Evolutionary conservation across 1,140 invertebrate species (phyloP).

Genomic region (Cecropterus lyciades): DNA sequence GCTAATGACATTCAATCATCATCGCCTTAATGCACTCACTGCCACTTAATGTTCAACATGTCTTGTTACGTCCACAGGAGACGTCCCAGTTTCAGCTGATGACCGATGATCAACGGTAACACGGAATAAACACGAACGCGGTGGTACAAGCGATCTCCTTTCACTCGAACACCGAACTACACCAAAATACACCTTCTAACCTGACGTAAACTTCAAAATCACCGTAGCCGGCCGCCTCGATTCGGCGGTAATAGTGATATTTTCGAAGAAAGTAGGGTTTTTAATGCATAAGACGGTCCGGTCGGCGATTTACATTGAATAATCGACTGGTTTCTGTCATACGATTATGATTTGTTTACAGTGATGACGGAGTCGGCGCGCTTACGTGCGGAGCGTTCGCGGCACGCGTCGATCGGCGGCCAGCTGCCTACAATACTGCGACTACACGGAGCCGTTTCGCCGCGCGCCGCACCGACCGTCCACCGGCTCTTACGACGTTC

Average conservation of each 20-base stretch:
- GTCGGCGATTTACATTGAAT: slow-evolving; percentile 51
- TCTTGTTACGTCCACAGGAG: slow-evolving; percentile 26
- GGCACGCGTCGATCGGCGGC: slow-evolving; percentile 41
- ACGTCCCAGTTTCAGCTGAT: slow-evolving; percentile 33
- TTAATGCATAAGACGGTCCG: slow-evolving; percentile 11
- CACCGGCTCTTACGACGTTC: slow-evolving; percentile 42
- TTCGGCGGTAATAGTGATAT: slow-evolving; percentile 36
- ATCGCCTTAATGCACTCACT: slow-evolving; percentile 13
- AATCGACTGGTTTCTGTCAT: slow-evolving; percentile 59
- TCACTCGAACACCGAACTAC: slow-evolving; percentile 66
- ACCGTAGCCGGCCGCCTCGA: slow-evolving; percentile 62
- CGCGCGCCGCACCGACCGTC: slow-evolving; percentile 35
- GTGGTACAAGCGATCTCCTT: slow-evolving; percentile 59
- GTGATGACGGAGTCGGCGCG: slow-evolving; percentile 42
- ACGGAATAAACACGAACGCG: slow-evolving; percentile 51
- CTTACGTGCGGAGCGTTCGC: slow-evolving; percentile 23
- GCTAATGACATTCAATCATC: slow-evolving; percentile 36
- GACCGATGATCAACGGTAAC: slow-evolving; percentile 48
- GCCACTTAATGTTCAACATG: slow-evolving; percentile 27
- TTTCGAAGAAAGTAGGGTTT: slow-evolving; percentile 19
- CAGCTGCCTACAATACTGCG: slow-evolving; percentile 41
- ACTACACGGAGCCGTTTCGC: slow-evolving; percentile 27
- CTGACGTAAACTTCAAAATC: slow-evolving; percentile 60
- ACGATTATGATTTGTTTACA: slow-evolving; percentile 67
- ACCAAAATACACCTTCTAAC: slow-evolving; percentile 63